Evolutionary conservation across 2,888 invertebrate species (phyloP).

Genomic region (Lottia scabra): DNA sequence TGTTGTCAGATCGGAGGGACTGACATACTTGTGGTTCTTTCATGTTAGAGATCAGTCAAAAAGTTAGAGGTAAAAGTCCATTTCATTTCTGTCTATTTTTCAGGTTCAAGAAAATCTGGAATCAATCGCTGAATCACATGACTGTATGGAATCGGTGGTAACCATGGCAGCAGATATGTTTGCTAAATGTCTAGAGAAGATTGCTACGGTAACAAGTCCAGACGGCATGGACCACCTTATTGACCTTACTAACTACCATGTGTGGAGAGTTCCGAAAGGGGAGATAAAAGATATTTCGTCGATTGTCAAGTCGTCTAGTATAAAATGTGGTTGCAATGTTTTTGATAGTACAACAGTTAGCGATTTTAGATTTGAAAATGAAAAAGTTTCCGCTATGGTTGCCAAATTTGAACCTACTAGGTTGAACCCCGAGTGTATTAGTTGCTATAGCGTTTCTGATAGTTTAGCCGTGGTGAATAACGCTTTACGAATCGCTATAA

Average conservation of each 20-base stretch:
- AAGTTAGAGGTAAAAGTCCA: background rate
- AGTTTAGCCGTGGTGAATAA: conserved; percentile 33
- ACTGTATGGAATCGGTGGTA: conserved; percentile 12
- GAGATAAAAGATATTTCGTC: background rate
- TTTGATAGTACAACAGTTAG: background rate
- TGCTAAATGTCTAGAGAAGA: conserved; percentile 15
- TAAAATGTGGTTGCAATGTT: conserved; percentile 2
- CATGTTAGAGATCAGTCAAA: too few relatives aligned
- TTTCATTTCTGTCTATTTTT: conserved; percentile 9
- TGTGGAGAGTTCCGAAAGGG: conserved; percentile 25
- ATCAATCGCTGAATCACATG: background rate
- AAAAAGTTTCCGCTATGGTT: background rate
- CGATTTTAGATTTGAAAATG: background rate
- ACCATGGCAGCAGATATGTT: conserved; percentile 13
- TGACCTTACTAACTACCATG: conserved; percentile 22
- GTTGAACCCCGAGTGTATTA: conserved; percentile 7
- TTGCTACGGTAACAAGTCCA: conserved; percentile 3
- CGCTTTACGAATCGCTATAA: conserved; percentile 45
- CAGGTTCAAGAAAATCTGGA: conserved; percentile 30
- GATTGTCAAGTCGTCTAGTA: background rate
- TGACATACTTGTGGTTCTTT: too few relatives aligned
- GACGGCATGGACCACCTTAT: conserved; percentile 20
- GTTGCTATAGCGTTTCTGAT: conserved; percentile 36
- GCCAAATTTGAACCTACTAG: background rate
- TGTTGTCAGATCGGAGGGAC: too few relatives aligned